A percentile compares a stretch with the other conserved stretches of the same genome.
Evolutionary conservation across 2,888 invertebrate genomes (phyloP).

Genomic region (Tetragnatha montana): DNA sequence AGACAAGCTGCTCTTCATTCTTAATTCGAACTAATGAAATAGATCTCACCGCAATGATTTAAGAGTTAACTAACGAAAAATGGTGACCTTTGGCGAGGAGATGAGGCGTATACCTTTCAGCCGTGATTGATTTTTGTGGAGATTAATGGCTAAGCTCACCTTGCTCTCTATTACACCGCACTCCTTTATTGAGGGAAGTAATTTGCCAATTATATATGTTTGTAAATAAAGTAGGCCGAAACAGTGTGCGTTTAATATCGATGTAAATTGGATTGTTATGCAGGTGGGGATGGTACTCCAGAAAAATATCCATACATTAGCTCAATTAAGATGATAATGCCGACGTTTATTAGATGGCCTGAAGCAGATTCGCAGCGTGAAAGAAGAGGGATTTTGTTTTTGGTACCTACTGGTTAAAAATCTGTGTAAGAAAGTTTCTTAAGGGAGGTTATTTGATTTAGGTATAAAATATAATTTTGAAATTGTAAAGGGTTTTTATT

Average conservation of each 20-base stretch:
- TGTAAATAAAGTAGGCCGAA: neutral
- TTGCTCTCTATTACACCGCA: neutral
- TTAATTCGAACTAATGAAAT: neutral
- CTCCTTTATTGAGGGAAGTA: neutral
- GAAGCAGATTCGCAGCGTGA: neutral
- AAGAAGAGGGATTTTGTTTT: neutral
- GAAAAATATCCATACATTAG: neutral
- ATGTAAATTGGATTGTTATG: neutral
- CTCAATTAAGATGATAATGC: neutral
- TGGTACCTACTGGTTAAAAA: too few relatives aligned
- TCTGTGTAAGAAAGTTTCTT: too few relatives aligned
- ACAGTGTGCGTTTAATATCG: neutral
- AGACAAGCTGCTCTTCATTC: too few relatives aligned
- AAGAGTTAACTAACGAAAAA: neutral
- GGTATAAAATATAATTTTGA: too few relatives aligned
- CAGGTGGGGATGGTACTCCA: neutral
- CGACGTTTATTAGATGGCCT: neutral
- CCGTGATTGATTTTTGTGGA: neutral
- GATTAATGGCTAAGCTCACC: neutral
- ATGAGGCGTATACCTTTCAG: neutral
- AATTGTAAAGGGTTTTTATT: too few relatives aligned
- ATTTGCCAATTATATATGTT: neutral
- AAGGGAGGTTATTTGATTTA: too few relatives aligned
- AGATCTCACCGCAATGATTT: neutral
- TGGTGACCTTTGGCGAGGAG: neutral